Percentiles rank a stretch among this genome's conserved stretches.
These are phyloP conservation scores for Calephelis nemesis DNA, from an alignment of 1,140 invertebrate species.

Conservation along the genomic window DNA sequence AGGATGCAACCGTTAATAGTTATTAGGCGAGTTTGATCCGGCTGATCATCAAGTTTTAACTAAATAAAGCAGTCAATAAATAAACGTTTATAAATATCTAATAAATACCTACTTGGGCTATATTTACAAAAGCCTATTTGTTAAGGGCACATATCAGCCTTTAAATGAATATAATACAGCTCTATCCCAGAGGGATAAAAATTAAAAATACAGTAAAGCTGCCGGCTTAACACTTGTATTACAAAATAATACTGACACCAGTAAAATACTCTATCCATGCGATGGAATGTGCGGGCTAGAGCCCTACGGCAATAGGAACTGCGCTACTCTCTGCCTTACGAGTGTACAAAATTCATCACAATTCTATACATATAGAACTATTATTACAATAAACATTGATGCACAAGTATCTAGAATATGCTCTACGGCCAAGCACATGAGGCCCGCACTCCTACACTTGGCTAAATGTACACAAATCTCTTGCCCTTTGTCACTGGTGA, in stretches of 20 bases:
- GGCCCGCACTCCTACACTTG: slow-evolving; percentile 31
- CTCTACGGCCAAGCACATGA: slow-evolving; percentile 30
- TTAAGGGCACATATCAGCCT: slow-evolving; percentile 67
- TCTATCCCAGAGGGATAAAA: slow-evolving; percentile 75
- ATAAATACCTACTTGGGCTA: slow-evolving; percentile 78
- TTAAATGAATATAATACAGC: slow-evolving; percentile 76
- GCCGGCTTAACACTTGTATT: slow-evolving; percentile 74
- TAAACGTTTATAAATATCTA: slow-evolving; percentile 79
- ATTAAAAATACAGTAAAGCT: slow-evolving; percentile 79
- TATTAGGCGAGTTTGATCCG: slow-evolving; percentile 59
- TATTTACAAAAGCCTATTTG: slow-evolving; percentile 76
- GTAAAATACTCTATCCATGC: slow-evolving; percentile 67
- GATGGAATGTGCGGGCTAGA: slow-evolving; percentile 68
- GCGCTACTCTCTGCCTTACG: slow-evolving; percentile 56
- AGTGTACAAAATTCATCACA: slow-evolving; percentile 58
- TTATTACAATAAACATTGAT: slow-evolving; percentile 71
- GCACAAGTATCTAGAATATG: slow-evolving; percentile 50
- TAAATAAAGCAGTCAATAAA: slow-evolving; percentile 79
- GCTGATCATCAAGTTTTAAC: slow-evolving; percentile 63
- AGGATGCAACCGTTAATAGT: slow-evolving; percentile 68
- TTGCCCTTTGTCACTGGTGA: slow-evolving; percentile 19
- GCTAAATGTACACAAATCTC: slow-evolving; percentile 29
- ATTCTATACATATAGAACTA: slow-evolving; percentile 62
- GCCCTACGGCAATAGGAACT: slow-evolving; percentile 61
- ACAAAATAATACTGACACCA: slow-evolving; percentile 78